These are phyloP conservation scores for Melitaea athalia DNA, from an alignment of 2,888 invertebrate genomes.

Conservation along the genomic window DNA sequence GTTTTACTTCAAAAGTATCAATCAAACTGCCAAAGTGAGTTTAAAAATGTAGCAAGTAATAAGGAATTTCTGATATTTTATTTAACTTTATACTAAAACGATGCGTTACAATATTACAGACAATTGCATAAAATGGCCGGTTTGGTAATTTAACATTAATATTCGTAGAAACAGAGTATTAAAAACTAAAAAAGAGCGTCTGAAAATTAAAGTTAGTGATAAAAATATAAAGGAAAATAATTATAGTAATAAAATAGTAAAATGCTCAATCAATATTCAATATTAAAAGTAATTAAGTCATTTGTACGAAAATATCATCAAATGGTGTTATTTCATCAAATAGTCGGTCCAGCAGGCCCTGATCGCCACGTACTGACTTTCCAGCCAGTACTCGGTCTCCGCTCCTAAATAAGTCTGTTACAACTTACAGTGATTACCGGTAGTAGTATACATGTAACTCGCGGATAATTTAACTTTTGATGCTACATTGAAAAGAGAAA, in stretches of 20 bases:
- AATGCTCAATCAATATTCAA: no score
- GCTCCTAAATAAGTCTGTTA: no score
- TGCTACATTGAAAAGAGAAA: no score
- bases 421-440: no score
- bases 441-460: no score
- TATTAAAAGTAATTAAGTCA: no score
- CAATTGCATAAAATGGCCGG: slow-evolving; percentile 16
- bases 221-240: background rate
- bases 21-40: background rate
- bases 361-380: no score
- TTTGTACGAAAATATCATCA: no score
- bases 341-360: no score
- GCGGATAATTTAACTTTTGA: no score
- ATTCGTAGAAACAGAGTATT: background rate
- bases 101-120: slow-evolving; percentile 14
- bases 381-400: no score
- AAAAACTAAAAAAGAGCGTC: background rate
- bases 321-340: no score
- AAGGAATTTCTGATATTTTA: slow-evolving; percentile 1
- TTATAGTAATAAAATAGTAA: background rate
- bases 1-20: background rate
- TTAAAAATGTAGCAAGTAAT: background rate
- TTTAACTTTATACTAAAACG: slow-evolving; percentile 10
- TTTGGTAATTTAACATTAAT: slow-evolving; percentile 12
- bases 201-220: background rate